A percentile compares a stretch with the other conserved stretches of the same genome.
Conservation (phyloP, 2,888 invertebrate genomes). For the Dynastes grantii region DNA sequence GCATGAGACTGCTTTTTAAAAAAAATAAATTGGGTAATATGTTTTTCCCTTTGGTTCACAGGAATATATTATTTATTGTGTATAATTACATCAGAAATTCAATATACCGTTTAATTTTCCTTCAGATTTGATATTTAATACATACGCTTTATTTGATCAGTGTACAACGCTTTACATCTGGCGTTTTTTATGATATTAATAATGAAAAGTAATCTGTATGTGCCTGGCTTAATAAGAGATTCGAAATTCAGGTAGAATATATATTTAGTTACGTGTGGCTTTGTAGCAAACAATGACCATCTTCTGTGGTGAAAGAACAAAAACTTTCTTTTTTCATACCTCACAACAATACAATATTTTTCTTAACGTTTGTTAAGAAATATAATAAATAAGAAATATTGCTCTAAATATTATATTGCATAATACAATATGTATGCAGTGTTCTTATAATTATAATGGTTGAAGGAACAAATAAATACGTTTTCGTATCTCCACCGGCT, state of each 20-base stretch:
- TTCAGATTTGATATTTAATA: conserved; percentile 37
- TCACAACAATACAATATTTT: too few relatives aligned
- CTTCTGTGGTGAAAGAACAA: too few relatives aligned
- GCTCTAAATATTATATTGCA: too few relatives aligned
- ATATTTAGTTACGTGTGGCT: not conserved
- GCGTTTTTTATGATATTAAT: conserved; percentile 17
- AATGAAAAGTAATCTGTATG: conserved; percentile 7
- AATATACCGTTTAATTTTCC: conserved; percentile 33
- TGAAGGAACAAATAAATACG: too few relatives aligned
- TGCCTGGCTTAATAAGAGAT: not conserved
- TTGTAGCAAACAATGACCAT: not conserved
- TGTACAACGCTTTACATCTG: conserved; percentile 36
- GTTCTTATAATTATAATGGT: too few relatives aligned
- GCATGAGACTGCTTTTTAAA: not conserved
- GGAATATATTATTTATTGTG: conserved; percentile 25
- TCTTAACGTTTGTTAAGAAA: too few relatives aligned
- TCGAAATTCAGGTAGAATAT: not conserved
- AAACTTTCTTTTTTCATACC: too few relatives aligned
- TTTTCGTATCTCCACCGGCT: too few relatives aligned
- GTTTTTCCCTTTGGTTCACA: conserved; percentile 30
- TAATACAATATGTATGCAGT: too few relatives aligned
- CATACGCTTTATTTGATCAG: not conserved
- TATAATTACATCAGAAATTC: conserved; percentile 29
- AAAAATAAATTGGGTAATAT: conserved; percentile 29
- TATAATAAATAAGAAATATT: too few relatives aligned